Conservation (phyloP, 2,888 invertebrate genomes). For the Stenchaetothrips biformis region DNA sequence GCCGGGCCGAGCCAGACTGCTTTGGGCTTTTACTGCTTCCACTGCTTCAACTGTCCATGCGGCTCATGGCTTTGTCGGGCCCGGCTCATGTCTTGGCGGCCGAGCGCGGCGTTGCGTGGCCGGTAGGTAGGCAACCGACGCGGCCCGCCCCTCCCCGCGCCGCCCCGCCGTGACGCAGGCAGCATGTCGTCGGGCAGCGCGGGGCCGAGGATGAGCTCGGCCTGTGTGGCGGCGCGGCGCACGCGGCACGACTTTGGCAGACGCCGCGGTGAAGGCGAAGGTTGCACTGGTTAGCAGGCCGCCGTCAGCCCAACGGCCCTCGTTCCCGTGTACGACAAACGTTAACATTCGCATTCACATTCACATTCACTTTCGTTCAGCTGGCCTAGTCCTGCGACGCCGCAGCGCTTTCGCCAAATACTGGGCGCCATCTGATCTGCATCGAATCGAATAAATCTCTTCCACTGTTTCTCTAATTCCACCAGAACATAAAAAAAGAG, state of each 20-base stretch:
- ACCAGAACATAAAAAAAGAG: too few species aligned
- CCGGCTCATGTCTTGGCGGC: not conserved
- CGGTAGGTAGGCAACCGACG: not conserved
- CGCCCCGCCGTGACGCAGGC: too few species aligned
- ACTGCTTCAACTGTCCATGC: not conserved
- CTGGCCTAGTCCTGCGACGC: not conserved
- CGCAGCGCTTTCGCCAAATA: not conserved
- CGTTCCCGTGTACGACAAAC: too few species aligned
- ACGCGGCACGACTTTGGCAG: too few species aligned
- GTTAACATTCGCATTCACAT: constrained; percentile 5
- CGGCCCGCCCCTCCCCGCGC: not conserved
- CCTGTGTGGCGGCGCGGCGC: not conserved
- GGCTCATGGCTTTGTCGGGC: not conserved
- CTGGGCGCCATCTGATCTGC: not conserved
- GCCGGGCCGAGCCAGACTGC: not conserved
- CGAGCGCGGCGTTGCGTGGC: not conserved
- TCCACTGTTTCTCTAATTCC: not conserved
- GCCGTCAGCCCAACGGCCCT: too few species aligned
- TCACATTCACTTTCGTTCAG: constrained; percentile 6
- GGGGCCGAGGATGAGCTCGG: not conserved
- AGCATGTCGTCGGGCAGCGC: not conserved
- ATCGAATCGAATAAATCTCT: not conserved
- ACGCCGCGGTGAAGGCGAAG: too few species aligned
- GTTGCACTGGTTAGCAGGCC: too few species aligned
- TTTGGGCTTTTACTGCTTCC: not conserved